phyloP scores from a whole-genome alignment of 2,113 vertebrate genomes.

The Anas platyrhynchos region DNA sequence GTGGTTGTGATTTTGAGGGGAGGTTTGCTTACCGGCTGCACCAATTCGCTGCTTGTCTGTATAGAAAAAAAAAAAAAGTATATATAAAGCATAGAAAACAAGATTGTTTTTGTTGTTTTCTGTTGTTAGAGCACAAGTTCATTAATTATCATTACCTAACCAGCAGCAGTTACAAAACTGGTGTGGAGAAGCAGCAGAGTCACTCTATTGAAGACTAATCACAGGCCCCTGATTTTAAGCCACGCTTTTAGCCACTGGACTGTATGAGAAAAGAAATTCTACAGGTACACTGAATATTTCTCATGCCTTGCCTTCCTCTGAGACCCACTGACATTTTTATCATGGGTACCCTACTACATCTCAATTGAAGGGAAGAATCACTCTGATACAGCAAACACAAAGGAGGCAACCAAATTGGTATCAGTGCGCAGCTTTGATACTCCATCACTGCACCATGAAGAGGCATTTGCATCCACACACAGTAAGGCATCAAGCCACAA shows the following conservation, averaged over 20 bases:
- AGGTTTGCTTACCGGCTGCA: conserved; percentile 88
- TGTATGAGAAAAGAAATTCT: neutral
- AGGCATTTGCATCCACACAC: neutral
- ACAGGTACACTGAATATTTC: neutral
- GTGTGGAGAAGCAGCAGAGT: fast-evolving
- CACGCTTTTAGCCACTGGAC: neutral
- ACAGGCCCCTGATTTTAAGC: neutral
- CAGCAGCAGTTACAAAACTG: neutral
- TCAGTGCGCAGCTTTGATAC: neutral
- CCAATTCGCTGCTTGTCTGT: conserved; percentile 85
- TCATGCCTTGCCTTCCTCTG: neutral
- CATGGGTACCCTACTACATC: neutral
- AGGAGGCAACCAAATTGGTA: neutral
- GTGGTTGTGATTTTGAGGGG: neutral
- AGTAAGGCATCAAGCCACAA: neutral
- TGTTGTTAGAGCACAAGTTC: neutral
- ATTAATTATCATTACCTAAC: neutral
- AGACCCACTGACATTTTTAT: neutral
- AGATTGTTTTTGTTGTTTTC: neutral
- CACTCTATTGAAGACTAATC: neutral
- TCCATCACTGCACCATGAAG: neutral
- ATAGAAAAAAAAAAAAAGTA: conserved; percentile 5
- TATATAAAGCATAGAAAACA: conserved; percentile 10
- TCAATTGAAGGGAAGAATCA: neutral
- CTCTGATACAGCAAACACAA: neutral